Evolutionary conservation across 64 coral and sea anemone species (phyloP), one percentile per base, ranked within the genome.

Genomic region (Anthopleura sola): DNA sequence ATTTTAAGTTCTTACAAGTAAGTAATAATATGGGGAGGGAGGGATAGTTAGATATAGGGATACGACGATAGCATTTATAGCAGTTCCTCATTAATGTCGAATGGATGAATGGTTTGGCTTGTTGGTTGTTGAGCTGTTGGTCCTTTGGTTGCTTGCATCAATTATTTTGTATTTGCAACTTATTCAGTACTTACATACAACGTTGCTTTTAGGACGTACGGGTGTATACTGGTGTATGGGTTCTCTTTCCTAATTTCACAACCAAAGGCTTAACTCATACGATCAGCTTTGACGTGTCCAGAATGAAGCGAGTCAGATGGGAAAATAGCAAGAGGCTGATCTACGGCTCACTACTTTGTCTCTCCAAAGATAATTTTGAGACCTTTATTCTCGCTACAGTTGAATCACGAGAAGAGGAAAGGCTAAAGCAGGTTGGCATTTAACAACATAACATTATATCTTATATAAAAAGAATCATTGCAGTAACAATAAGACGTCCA

Each of bases 311-410:
- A n/a, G n/a, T n/a, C n/a, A n/a, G n/a, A n/a, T n/a, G n/a, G 90
- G 85, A 92, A 34, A 92, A 92, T 78, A 91, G 90, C 60, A 91
- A 91, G 60, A 85, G 90, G 77, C 78, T 91, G 0, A 91, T 91
- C 36, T 91, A 36, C 40, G 90, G 90, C 0, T 92, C 90, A 18
- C 78, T 92, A 10, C 62, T 92, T 76, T 92, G 90, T 83, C 60
- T 92, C 9, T 92, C 90, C 1, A 90, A 85, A 53, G 88, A 90
- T 51, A 85, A 85, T 29, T 90, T 90, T 48, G 88, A 79, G 3
- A 85, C 81, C 50, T 78, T 87, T 75, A 15, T 78, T 0, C 80
- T 94, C 33, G 93, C 93, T 1, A 90, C 88, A 20, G 93, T 94
- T 12, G 89, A 91, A 80, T 87, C 85, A 58, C 56, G 93, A 37